Evolutionary conservation across 2,797 vertebrate species (phyloP), one percentile per base, ranked within the genome.

Genomic region (Alectoris magna): DNA sequence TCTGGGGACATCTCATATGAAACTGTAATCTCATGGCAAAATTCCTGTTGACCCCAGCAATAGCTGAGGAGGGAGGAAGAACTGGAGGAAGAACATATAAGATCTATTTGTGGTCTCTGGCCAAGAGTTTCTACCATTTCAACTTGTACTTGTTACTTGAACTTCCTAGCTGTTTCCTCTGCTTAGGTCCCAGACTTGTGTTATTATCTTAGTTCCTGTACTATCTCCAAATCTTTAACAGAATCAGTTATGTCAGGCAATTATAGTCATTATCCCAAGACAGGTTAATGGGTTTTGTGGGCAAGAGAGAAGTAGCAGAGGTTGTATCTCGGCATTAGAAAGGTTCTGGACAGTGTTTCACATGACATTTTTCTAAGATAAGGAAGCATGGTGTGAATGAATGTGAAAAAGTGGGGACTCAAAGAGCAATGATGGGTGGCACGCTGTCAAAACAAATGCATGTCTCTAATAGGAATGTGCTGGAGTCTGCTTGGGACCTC

Each of bases 371-470:
- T 66, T 21, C 46, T 75, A 19, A 46, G 38, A 51, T 27, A 55
- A 89, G 38, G 69, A 85, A 77, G 10, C 0, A 2, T 14, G 8
- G 6, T 60, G 69, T 39, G 60, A 72, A 71, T 4, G 44, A 82
- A 79, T 2, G 6, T 60, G 60, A 12, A 84, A 17, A 12, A 46
- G 27, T 15, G 9, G 27, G 26, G 51, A 17, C 51, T 10, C 9
- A 7, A 10, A 67, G 55, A 69, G 43, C 27, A 53, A 7, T 1
- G 3, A 16, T 26, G 19, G 8, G 24, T 31, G 55, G 24, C 44
- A 38, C 0, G 0, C 27, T 68, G 44, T 39, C 63, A 69, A 59
- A 63, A 76, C 4, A 29, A 64, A 49, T 6, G 19, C 14, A 27
- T 3, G 9, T 14, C 39, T 81, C 62, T 53, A 48, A 31, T 10